These are phyloP conservation scores for Monodelphis domestica DNA, from an alignment of 2,797 vertebrate species.

Conservation along the genomic window DNA sequence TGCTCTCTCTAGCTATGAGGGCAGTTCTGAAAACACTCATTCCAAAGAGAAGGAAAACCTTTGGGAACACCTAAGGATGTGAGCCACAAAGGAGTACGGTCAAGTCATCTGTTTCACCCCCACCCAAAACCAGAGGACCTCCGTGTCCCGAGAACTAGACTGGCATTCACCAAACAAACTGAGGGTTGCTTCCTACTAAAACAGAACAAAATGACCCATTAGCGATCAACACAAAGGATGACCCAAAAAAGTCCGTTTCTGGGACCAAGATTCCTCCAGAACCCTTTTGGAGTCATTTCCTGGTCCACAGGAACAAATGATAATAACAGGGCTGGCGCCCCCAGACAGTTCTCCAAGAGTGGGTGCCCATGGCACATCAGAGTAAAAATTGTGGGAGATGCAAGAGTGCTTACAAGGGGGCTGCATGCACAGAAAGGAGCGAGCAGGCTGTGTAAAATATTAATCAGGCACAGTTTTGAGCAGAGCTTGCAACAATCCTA, in stretches of 20 bases:
- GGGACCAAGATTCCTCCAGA: neutral
- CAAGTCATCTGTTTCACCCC: neutral
- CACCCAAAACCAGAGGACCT: neutral
- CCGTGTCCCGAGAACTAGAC: neutral
- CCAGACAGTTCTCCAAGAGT: no score
- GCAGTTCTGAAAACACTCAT: neutral
- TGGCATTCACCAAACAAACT: neutral
- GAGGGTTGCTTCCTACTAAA: neutral
- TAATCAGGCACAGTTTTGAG: neutral
- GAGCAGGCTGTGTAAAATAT: slow-evolving; percentile 2
- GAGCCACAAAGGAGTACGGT: neutral
- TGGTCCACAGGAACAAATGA: neutral
- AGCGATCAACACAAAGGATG: neutral
- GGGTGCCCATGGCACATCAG: neutral
- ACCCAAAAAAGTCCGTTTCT: neutral
- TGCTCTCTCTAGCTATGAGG: neutral
- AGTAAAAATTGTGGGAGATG: slow-evolving; percentile 8
- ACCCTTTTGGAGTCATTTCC: neutral
- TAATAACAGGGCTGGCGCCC: neutral
- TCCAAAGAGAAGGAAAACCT: neutral
- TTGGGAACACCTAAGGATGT: neutral
- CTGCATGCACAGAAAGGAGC: neutral
- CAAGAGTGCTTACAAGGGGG: neutral
- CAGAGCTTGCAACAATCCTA: slow-evolving; percentile 5
- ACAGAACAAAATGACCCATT: neutral